These are phyloP conservation scores for Lota lota DNA, from an alignment of 2,113 vertebrate species.

Conservation along the genomic window DNA sequence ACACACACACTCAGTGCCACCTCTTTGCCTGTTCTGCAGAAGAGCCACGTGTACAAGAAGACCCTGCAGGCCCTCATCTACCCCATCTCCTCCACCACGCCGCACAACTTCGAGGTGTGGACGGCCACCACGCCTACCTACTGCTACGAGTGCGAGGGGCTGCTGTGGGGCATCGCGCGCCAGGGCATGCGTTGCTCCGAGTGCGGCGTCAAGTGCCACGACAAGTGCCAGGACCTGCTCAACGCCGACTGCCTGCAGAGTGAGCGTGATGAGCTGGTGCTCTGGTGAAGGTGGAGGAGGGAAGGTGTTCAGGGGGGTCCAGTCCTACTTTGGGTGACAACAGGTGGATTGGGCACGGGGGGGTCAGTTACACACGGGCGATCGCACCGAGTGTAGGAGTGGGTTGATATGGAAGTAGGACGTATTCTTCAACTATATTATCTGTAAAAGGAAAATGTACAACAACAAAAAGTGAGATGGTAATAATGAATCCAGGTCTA, in stretches of 20 bases:
- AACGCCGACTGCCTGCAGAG: conserved; percentile 97
- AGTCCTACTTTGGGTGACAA: too few species aligned
- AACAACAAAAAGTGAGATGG: too few species aligned
- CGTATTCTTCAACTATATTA: too few species aligned
- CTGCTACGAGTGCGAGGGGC: conserved; percentile 98
- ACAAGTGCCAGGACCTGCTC: conserved; percentile 97
- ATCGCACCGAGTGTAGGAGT: too few species aligned
- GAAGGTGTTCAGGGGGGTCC: too few species aligned
- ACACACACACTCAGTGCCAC: too few species aligned
- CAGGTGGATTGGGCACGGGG: too few species aligned
- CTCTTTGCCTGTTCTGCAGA: conserved; percentile 67
- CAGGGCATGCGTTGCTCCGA: conserved; percentile 98
- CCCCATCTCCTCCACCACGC: conserved; percentile 97
- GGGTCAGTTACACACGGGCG: too few species aligned
- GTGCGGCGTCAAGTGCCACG: conserved; percentile 96
- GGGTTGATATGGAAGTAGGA: too few species aligned
- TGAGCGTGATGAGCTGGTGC: conserved; percentile 59
- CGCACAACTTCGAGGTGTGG: conserved; percentile 99
- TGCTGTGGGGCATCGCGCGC: conserved; percentile 96
- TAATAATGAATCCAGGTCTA: too few species aligned
- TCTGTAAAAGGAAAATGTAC: too few species aligned
- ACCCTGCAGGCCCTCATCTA: conserved; percentile 98
- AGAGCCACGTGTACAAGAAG: conserved; percentile 99
- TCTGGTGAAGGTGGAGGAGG: too few species aligned
- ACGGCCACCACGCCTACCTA: conserved; percentile 98